A percentile compares a stretch with the other conserved stretches of the same genome.
These are phyloP conservation scores for Laterallus jamaicensis DNA, from an alignment of 2,113 vertebrate genomes.

Conservation along the genomic window DNA sequence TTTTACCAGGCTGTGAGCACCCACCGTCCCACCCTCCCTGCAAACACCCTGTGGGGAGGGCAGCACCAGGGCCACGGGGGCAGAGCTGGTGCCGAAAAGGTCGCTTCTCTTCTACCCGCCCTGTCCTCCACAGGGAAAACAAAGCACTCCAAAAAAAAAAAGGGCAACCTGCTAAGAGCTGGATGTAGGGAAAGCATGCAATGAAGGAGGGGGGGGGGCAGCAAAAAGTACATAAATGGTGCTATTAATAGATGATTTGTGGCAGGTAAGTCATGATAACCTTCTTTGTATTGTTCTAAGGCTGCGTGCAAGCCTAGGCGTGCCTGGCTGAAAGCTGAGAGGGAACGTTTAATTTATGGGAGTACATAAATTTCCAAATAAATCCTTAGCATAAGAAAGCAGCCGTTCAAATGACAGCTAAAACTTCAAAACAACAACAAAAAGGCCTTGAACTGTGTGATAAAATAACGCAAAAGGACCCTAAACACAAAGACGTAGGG, in stretches of 20 bases:
- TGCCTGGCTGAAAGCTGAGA: constrained; percentile 49
- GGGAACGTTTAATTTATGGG: constrained; percentile 38
- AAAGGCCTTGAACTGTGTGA: background rate
- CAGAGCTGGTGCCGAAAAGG: background rate
- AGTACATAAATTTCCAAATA: constrained; percentile 11
- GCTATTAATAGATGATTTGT: constrained; percentile 25
- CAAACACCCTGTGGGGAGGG: constrained; percentile 75
- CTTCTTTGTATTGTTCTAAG: constrained; percentile 59
- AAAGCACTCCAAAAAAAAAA: background rate
- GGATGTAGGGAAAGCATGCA: background rate
- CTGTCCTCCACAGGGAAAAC: background rate
- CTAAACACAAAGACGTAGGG: rapidly evolving
- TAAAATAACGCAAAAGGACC: background rate
- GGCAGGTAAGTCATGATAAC: constrained; percentile 57
- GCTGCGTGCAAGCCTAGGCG: constrained; percentile 60
- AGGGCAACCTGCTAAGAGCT: background rate
- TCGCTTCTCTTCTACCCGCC: background rate
- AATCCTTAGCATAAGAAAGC: background rate
- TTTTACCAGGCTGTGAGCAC: constrained; percentile 78
- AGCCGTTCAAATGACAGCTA: background rate
- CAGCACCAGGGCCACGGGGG: constrained; percentile 49
- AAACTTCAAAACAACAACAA: background rate
- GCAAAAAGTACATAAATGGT: background rate
- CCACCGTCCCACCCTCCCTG: constrained; percentile 79
- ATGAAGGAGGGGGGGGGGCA: background rate